phyloP scores from a whole-genome alignment of 2,797 vertebrate genomes.

The Pitangus sulphuratus region DNA sequence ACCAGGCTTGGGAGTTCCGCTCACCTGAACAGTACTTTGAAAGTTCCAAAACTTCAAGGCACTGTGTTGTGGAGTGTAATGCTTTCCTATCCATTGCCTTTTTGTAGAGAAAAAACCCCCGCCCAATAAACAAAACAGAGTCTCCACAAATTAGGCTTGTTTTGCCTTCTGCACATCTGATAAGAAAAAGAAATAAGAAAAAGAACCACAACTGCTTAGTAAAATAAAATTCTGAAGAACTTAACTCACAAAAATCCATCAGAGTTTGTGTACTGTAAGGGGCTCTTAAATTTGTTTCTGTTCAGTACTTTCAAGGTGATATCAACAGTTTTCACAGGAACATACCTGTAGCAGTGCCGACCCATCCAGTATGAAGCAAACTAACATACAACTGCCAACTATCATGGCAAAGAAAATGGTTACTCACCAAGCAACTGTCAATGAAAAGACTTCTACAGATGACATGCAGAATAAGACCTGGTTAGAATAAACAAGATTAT shows the following conservation, averaged over 20 bases:
- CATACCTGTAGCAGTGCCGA: background rate
- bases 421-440: background rate
- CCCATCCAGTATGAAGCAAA: background rate
- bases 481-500: background rate
- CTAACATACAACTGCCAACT: background rate
- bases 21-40: background rate
- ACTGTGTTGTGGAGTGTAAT: background rate
- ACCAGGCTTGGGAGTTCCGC: fast-evolving
- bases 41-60: background rate
- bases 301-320: background rate
- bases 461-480: background rate
- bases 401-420: background rate
- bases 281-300: background rate
- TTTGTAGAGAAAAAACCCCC: background rate
- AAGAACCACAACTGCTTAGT: background rate
- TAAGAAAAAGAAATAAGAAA: background rate
- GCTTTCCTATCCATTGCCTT: background rate
- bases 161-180: background rate
- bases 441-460: background rate
- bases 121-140: background rate
- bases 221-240: background rate
- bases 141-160: background rate
- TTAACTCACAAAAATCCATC: background rate
- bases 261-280: background rate
- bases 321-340: background rate